Evolutionary conservation across 2,888 invertebrate species (phyloP).

Genomic region (Melanostoma scalare): DNA sequence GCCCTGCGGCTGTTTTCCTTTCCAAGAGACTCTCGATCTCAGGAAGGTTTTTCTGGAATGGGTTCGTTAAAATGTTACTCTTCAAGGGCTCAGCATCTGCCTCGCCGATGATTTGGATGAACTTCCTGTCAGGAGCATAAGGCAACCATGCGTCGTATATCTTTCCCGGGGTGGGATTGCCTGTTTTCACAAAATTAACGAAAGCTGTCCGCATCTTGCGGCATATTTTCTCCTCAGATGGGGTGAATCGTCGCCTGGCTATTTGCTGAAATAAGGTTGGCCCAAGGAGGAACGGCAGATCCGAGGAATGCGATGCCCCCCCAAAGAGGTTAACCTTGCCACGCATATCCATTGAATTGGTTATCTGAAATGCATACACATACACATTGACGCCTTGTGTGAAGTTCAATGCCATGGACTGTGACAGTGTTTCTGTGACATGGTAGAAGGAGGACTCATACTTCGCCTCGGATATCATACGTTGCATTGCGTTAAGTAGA

Average conservation of each 20-base stretch:
- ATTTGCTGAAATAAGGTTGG: conserved; percentile 87
- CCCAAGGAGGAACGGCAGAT: conserved; percentile 86
- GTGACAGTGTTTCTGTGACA: conserved; percentile 76
- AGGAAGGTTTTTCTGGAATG: conserved; percentile 75
- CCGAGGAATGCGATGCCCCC: conserved; percentile 87
- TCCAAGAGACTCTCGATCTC: conserved; percentile 78
- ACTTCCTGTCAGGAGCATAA: conserved; percentile 82
- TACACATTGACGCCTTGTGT: conserved; percentile 73
- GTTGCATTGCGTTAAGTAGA: conserved; percentile 79
- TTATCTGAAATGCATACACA: conserved; percentile 80
- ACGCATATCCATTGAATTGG: conserved; percentile 81
- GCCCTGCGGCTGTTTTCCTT: conserved; percentile 36
- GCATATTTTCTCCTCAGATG: conserved; percentile 85
- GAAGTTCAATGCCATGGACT: conserved; percentile 45
- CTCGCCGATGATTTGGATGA: conserved; percentile 80
- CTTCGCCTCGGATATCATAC: conserved; percentile 79
- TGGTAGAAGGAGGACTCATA: conserved; percentile 80
- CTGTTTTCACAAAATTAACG: conserved; percentile 84
- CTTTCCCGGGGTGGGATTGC: conserved; percentile 84
- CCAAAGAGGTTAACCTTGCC: conserved; percentile 81
- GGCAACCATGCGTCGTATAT: conserved; percentile 85
- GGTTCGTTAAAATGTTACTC: conserved; percentile 40
- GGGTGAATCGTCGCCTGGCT: conserved; percentile 85
- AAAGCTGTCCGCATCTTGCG: conserved; percentile 83
- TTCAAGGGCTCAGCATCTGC: conserved; percentile 56